phyloP scores from a whole-genome alignment of 2,888 invertebrate genomes.

The Neoascia interrupta region DNA sequence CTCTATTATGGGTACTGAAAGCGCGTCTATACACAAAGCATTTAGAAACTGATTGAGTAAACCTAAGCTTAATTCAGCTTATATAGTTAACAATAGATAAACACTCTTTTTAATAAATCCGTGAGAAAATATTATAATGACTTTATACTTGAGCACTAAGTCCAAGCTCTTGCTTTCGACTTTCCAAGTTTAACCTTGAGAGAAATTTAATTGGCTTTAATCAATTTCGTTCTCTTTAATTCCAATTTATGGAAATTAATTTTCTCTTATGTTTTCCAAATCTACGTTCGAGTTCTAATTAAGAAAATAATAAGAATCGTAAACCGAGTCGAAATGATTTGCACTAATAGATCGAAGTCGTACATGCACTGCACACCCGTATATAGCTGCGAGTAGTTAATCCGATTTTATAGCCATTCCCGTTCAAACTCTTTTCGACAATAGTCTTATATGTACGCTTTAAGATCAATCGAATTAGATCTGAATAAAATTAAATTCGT shows the following conservation, averaged over 20 bases:
- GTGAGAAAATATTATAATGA: too few species aligned
- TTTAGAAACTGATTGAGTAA: constrained; percentile 29
- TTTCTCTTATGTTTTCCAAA: background rate
- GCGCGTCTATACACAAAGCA: too few species aligned
- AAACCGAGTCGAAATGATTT: constrained; percentile 34
- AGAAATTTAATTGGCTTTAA: constrained; percentile 5
- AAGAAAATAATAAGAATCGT: constrained; percentile 14
- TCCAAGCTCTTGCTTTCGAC: too few species aligned
- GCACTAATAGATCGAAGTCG: constrained; percentile 33
- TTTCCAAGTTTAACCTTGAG: too few species aligned
- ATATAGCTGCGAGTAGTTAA: too few species aligned
- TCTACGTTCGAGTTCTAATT: constrained; percentile 34
- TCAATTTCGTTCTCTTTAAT: constrained; percentile 2
- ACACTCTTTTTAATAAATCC: too few species aligned
- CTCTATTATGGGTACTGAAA: too few species aligned
- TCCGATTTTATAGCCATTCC: constrained; percentile 27
- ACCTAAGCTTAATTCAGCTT: constrained; percentile 40
- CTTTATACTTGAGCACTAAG: too few species aligned
- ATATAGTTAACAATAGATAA: too few species aligned
- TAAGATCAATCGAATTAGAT: constrained; percentile 32
- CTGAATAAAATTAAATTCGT: constrained; percentile 61
- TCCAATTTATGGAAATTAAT: constrained; percentile 24
- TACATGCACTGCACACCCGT: too few species aligned
- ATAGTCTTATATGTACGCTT: too few species aligned
- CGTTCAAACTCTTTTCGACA: background rate